These are phyloP conservation scores for Anolis carolinensis DNA, from an alignment of 2,113 vertebrate species.

Conservation along the genomic window DNA sequence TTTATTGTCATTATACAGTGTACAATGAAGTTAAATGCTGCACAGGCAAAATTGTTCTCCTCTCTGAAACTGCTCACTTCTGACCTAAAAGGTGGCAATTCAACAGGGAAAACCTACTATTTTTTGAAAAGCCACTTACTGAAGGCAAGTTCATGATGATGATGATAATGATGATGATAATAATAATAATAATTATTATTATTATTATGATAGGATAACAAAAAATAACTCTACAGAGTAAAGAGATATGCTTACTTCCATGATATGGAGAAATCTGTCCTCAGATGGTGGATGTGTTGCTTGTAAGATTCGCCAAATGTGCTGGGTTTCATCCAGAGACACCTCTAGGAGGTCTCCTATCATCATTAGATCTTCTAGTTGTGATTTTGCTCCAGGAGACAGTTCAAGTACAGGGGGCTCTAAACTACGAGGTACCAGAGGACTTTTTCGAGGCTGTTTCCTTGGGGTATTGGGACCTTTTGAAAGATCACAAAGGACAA, in stretches of 20 bases:
- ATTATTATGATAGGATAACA: rapidly evolving
- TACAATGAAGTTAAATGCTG: no score
- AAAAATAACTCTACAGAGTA: neutral
- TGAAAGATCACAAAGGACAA: constrained; percentile 7
- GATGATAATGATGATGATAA: no score
- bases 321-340: constrained; percentile 96
- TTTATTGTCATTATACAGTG: no score
- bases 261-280: constrained; percentile 93
- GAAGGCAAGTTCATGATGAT: neutral
- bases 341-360: constrained; percentile 96
- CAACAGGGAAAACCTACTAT: neutral
- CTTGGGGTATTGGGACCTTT: constrained; percentile 87
- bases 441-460: constrained; percentile 96
- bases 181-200: no score
- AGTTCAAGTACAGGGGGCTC: constrained; percentile 94
- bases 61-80: no score
- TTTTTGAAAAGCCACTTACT: neutral
- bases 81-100: neutral
- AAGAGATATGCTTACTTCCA: constrained; percentile 83
- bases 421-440: constrained; percentile 92
- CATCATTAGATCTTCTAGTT: constrained; percentile 98
- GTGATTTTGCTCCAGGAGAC: constrained; percentile 89
- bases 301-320: constrained; percentile 98
- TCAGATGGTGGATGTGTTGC: constrained; percentile 96
- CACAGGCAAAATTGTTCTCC: no score